Conservation (phyloP, 2,888 invertebrate genomes). For the Brenthis hecate region DNA sequence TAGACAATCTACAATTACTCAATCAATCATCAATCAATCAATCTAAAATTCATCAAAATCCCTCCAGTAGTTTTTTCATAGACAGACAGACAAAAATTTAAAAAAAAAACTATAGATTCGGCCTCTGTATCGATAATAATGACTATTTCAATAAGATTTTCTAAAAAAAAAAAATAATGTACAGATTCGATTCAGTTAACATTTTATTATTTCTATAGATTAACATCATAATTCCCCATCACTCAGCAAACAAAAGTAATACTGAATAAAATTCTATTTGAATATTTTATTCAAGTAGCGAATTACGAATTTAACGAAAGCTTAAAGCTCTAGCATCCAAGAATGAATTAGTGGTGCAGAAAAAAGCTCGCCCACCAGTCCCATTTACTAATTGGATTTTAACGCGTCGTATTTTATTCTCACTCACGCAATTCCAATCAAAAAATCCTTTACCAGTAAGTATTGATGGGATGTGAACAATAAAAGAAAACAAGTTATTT, state of each 20-base stretch:
- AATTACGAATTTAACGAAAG: slow-evolving; percentile 11
- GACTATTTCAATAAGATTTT: no score
- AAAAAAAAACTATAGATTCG: no score
- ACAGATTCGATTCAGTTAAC: no score
- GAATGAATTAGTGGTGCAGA: slow-evolving; percentile 21
- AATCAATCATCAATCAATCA: no score
- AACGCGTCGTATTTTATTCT: slow-evolving; percentile 28
- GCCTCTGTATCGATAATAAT: no score
- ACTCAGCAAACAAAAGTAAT: neutral
- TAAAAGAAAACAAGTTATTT: neutral
- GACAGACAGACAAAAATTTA: no score
- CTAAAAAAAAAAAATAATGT: no score
- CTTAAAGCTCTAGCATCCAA: slow-evolving; percentile 21
- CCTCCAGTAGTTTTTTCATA: no score
- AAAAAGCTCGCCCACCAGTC: slow-evolving; percentile 23
- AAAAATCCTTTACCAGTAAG: neutral
- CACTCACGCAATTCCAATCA: slow-evolving; percentile 3
- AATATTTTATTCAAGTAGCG: slow-evolving; percentile 9
- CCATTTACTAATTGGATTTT: slow-evolving; percentile 37
- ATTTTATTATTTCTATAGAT: no score
- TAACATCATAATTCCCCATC: no score
- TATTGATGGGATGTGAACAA: neutral
- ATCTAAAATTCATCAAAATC: no score
- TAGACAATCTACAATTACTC: no score
- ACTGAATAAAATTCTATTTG: neutral